phyloP scores from a whole-genome alignment of 92 coral and sea anemone genomes.

The Ricordea florida region DNA sequence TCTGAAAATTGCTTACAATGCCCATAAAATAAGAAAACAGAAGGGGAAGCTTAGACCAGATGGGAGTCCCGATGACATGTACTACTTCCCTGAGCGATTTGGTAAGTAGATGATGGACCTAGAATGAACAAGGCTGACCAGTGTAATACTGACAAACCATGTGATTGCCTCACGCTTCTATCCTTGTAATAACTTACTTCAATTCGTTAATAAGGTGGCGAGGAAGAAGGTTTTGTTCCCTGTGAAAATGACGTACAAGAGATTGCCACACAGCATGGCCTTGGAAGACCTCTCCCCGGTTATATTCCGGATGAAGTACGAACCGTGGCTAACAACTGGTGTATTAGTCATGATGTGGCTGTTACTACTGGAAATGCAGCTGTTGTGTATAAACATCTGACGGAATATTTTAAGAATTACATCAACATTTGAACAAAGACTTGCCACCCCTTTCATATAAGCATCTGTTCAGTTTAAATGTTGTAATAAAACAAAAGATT shows the following conservation, averaged over 20 bases:
- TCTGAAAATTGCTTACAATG: constrained; percentile 32
- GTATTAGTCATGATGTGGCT: background rate
- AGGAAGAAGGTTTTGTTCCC: constrained; percentile 26
- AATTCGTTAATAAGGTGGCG: constrained; percentile 1
- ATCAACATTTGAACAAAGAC: background rate
- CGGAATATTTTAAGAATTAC: background rate
- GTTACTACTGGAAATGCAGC: constrained; percentile 15
- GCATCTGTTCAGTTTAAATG: background rate
- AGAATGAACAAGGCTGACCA: background rate
- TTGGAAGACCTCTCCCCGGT: constrained; percentile 7
- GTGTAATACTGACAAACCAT: constrained; percentile 3
- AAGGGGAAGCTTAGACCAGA: constrained; percentile 36
- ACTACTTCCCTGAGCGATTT: constrained; percentile 43
- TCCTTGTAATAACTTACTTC: background rate
- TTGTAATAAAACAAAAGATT: background rate
- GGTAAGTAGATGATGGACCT: constrained; percentile 15
- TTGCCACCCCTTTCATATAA: background rate
- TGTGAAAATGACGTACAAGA: constrained; percentile 14
- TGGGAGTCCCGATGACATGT: constrained; percentile 55
- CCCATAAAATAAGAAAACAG: constrained; percentile 27
- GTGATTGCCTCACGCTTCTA: background rate
- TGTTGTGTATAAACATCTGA: constrained; percentile 17
- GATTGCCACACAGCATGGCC: constrained; percentile 19
- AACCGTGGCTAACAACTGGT: background rate
- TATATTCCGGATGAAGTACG: constrained; percentile 20